Evolutionary conservation across 2,113 vertebrate species (phyloP).

Genomic region (Psettodes erumei): DNA sequence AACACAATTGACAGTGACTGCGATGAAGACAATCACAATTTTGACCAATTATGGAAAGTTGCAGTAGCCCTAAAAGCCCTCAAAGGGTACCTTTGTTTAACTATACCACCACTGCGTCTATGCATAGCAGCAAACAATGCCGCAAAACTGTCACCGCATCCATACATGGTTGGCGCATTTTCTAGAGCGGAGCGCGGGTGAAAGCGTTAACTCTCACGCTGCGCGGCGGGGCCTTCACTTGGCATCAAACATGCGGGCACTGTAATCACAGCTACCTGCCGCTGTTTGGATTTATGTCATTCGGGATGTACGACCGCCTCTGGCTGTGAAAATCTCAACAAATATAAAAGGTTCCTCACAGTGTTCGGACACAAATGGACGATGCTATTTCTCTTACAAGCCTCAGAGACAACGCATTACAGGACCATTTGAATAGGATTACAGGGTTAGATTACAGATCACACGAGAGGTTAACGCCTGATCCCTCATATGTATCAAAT

Average conservation of each 20-base stretch:
- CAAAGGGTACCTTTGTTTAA: not conserved
- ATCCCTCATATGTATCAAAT: slow-evolving; percentile 12
- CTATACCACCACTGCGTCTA: not conserved
- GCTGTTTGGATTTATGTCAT: slow-evolving; percentile 26
- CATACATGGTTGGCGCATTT: slow-evolving; percentile 25
- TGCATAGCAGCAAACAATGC: slow-evolving; percentile 40
- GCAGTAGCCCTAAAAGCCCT: not conserved
- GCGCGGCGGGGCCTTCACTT: not conserved
- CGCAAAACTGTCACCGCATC: slow-evolving; percentile 16
- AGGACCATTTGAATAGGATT: not conserved
- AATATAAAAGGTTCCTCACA: slow-evolving; percentile 13
- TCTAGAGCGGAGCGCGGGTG: slow-evolving; percentile 33
- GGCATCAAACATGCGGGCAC: slow-evolving; percentile 23
- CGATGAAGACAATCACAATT: not conserved
- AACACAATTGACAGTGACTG: not conserved
- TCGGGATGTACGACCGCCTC: not conserved
- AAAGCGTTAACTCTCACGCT: slow-evolving; percentile 35
- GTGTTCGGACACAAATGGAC: not conserved
- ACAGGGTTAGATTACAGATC: not conserved
- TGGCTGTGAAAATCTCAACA: slow-evolving; percentile 33
- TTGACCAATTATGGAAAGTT: not conserved
- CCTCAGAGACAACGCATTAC: not conserved
- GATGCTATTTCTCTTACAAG: slow-evolving; percentile 9
- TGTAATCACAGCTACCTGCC: slow-evolving; percentile 31
- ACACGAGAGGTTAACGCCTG: not conserved